A percentile compares a stretch with the other conserved stretches of the same genome.
Conservation (phyloP, 2,113 vertebrate genomes). For the Scolopax mira region DNA sequence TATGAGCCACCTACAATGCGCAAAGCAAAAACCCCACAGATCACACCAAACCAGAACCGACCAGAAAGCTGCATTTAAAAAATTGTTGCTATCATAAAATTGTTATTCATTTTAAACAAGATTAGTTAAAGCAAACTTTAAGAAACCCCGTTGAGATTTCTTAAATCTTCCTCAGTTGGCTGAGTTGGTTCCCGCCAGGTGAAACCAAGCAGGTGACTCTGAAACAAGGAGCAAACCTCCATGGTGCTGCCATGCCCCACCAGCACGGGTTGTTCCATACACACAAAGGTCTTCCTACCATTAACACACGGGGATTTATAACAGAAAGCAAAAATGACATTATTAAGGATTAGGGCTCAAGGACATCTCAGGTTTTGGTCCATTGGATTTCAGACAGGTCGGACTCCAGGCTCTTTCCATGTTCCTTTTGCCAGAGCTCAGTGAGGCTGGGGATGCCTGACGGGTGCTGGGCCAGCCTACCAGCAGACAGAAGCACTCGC, state of each 20-base stretch:
- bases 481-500: not conserved
- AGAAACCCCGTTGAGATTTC: no score
- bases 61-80: not conserved
- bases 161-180: not conserved
- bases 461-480: fast-evolving
- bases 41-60: not conserved
- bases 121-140: not conserved
- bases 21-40: not conserved
- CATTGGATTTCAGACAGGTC: not conserved
- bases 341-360: not conserved
- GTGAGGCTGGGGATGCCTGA: not conserved
- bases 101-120: not conserved
- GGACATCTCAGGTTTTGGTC: not conserved
- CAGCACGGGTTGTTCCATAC: not conserved
- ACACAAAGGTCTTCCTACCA: not conserved
- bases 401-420: not conserved
- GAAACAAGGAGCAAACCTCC: not conserved
- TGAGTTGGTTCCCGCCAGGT: not conserved
- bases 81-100: not conserved
- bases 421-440: not conserved
- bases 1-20: not conserved
- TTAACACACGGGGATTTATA: fast-evolving
- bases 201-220: not conserved
- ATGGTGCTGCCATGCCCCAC: fast-evolving
- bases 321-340: not conserved